Conservation (phyloP, 53 echinoderm and acorn worm genomes). For the Stichopus horrens region DNA sequence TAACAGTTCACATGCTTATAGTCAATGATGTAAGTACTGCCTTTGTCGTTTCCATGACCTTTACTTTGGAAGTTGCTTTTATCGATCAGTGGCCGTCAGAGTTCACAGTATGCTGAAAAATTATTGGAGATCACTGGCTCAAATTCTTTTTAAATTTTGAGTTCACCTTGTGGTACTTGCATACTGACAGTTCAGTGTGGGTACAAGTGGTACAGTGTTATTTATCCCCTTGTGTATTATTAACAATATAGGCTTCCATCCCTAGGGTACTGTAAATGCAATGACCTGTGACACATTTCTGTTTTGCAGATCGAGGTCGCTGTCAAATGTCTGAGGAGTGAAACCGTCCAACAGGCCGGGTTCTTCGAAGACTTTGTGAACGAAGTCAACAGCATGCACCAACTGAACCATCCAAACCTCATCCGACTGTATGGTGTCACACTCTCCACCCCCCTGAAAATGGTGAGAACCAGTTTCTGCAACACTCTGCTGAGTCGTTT, state of each 20-base stretch:
- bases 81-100: too few species aligned
- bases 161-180: too few species aligned
- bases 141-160: too few species aligned
- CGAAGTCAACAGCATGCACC: slow-evolving; percentile 93
- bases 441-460: slow-evolving; percentile 80
- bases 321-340: slow-evolving; percentile 83
- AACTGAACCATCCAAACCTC: slow-evolving; percentile 80
- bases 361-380: slow-evolving; percentile 98
- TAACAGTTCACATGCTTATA: too few species aligned
- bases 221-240: too few species aligned
- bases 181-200: too few species aligned
- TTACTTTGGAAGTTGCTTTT: too few species aligned
- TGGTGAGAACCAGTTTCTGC: slow-evolving; percentile 59
- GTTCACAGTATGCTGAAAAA: too few species aligned
- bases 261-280: background rate
- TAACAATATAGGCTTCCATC: background rate
- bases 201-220: too few species aligned
- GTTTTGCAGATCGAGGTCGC: slow-evolving; percentile 77
- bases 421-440: slow-evolving; percentile 89
- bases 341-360: slow-evolving; percentile 82
- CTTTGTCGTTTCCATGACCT: too few species aligned
- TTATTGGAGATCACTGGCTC: too few species aligned
- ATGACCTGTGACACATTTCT: background rate
- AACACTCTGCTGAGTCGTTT: background rate
- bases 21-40: too few species aligned